A percentile compares a stretch with the other conserved stretches of the same genome.
These are phyloP conservation scores for Noctua janthe DNA, from an alignment of 2,888 invertebrate genomes.

Conservation along the genomic window DNA sequence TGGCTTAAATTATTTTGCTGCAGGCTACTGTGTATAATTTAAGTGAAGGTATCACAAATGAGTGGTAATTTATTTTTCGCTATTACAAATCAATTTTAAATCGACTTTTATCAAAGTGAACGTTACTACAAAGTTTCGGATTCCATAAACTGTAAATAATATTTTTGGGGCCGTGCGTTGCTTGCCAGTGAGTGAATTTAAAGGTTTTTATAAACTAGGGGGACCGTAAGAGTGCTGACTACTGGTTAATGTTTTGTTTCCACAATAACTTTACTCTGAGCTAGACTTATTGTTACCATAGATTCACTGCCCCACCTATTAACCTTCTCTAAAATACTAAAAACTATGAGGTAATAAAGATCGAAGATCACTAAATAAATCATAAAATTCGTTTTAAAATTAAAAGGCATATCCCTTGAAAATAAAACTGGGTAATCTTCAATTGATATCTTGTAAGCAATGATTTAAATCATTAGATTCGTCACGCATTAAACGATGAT, in stretches of 20 bases:
- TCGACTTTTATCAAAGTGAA: neutral
- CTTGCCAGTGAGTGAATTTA: neutral
- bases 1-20: neutral
- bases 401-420: neutral
- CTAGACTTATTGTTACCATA: neutral
- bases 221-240: neutral
- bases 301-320: neutral
- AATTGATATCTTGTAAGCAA: conserved; percentile 6
- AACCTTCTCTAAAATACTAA: conserved; percentile 12
- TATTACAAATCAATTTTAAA: neutral
- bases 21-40: neutral
- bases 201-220: neutral
- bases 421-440: neutral
- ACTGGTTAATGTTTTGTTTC: no score
- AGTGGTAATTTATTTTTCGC: neutral
- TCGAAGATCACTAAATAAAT: conserved; percentile 25
- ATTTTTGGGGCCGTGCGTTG: neutral
- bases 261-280: no score
- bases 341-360: conserved; percentile 26
- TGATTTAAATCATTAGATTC: neutral
- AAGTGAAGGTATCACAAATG: neutral
- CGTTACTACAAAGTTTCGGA: no score
- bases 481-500: no score
- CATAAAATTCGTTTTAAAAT: conserved; percentile 12
- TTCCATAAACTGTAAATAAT: neutral